phyloP scores from a whole-genome alignment of 2,113 vertebrate species.

The Brachypteracias leptosomus region DNA sequence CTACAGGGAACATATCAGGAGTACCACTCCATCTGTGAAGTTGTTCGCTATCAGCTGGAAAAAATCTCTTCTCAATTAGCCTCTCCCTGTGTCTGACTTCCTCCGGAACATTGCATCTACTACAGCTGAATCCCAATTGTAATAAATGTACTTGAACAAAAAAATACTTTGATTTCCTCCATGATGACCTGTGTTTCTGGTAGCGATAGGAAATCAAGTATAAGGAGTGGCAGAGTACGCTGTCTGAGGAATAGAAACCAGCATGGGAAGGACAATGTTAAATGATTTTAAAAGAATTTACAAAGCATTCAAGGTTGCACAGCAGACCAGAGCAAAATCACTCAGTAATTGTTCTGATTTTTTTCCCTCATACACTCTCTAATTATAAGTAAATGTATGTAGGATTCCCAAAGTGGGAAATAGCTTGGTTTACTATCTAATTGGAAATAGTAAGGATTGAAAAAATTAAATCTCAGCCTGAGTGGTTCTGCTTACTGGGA shows the following conservation, averaged over 20 bases:
- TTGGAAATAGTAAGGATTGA: not conserved
- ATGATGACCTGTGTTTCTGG: not conserved
- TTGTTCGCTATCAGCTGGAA: slow-evolving; percentile 53
- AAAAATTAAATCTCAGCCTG: not conserved
- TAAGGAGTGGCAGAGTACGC: not conserved
- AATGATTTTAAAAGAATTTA: not conserved
- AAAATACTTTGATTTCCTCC: not conserved
- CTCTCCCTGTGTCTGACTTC: slow-evolving; percentile 31
- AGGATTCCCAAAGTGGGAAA: not conserved
- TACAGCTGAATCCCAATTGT: slow-evolving; percentile 18
- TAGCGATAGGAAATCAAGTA: not conserved
- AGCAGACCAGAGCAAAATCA: not conserved
- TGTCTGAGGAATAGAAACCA: not conserved
- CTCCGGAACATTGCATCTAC: slow-evolving; percentile 17
- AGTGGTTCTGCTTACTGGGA: not conserved
- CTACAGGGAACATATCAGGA: slow-evolving; percentile 53
- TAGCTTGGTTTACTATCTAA: not conserved
- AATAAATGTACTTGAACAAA: slow-evolving; percentile 36
- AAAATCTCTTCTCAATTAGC: slow-evolving; percentile 62
- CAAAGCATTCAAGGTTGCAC: not conserved
- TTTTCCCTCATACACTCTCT: not conserved
- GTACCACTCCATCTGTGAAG: slow-evolving; percentile 48
- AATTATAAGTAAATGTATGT: not conserved
- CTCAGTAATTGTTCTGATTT: not conserved
- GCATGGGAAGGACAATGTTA: not conserved